Evolutionary conservation across 2,797 vertebrate genomes (phyloP), one percentile per base, ranked within the genome.

Genomic region (Xerus rutilus): DNA sequence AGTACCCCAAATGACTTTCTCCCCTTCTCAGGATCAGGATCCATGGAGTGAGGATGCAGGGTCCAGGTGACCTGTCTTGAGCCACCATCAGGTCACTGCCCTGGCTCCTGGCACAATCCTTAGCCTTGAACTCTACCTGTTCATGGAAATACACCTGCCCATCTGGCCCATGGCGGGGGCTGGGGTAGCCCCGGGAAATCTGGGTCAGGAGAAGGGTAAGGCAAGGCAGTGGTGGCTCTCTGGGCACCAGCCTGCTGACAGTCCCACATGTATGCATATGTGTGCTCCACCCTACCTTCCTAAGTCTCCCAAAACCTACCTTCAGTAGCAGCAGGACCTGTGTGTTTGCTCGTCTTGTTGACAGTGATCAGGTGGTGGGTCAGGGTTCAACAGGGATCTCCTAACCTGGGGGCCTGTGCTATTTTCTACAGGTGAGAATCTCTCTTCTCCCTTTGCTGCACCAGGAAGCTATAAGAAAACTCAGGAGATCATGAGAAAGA

Each of bases 81-180:
- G 47, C 73, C 67, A 65, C 85, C 49, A 5, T 13, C 21, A 12
- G 35, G 49, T 57, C 39, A 4, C 30, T 30, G 18, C 45, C 62
- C 43, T 39, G 30, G 49, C 23, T 35, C 76, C 25, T 21, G 59
- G 43, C 69, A 25, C 39, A 25, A 21, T 32, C 28, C 28, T 86
- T 39, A 21, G 81, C 76, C 77, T 69, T 47, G 18, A 57, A n/a
- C 9, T 11, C 9, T 11, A 35, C 54, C 82, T 49, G 32, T 59
- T 49, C 32, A 3, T 49, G 82, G 30, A 76, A 11, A 23, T 5
- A 54, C 28, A 28, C 47, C 21, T 28, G 15, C 35, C 91, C 35
- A 1, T 20, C 2, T 14, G 57, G 39, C n/a, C 11, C 49, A 20
- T 43, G 85, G n/a, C 0, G 2, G 3, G 7, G 13, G 5, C n/a